phyloP scores from a whole-genome alignment of 1,140 invertebrate genomes.

The Teleogryllus occipitalis region DNA sequence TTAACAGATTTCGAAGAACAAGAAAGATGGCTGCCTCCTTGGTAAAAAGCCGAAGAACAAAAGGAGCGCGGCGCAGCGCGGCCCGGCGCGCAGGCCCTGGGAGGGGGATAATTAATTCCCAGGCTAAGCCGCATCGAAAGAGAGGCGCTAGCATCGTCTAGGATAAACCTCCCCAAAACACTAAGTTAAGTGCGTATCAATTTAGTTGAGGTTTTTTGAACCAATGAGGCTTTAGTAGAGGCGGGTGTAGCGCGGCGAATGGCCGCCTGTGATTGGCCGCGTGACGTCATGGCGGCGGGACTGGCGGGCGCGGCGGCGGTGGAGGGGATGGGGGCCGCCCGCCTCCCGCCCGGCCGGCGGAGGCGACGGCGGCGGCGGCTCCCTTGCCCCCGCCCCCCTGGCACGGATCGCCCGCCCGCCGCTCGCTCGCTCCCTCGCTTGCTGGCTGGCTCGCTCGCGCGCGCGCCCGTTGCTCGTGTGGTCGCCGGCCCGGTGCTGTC shows the following conservation, averaged over 20 bases:
- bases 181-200: slow-evolving; percentile 23
- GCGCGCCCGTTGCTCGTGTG: too few relatives aligned
- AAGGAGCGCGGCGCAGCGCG: background rate
- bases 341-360: background rate
- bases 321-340: slow-evolving; percentile 7
- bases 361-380: slow-evolving; percentile 6
- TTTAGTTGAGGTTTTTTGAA: slow-evolving; percentile 19
- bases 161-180: slow-evolving; percentile 14
- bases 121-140: slow-evolving; percentile 16
- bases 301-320: background rate
- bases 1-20: slow-evolving; percentile 15
- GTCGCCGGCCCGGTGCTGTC: too few relatives aligned
- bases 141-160: slow-evolving; percentile 14
- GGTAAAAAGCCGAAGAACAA: slow-evolving; percentile 10
- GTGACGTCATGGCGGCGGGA: background rate
- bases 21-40: slow-evolving; percentile 17
- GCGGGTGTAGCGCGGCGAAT: slow-evolving; percentile 14
- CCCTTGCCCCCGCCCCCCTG: background rate
- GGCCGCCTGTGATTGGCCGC: slow-evolving; percentile 18
- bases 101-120: slow-evolving; percentile 21
- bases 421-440: too few relatives aligned
- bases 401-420: too few relatives aligned
- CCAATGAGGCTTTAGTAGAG: slow-evolving; percentile 21
- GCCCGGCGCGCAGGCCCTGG: background rate
- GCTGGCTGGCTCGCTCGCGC: too few relatives aligned